Evolutionary conservation across 2,797 vertebrate species (phyloP), one percentile per base, ranked within the genome.

Genomic region (Dallia pectoralis): DNA sequence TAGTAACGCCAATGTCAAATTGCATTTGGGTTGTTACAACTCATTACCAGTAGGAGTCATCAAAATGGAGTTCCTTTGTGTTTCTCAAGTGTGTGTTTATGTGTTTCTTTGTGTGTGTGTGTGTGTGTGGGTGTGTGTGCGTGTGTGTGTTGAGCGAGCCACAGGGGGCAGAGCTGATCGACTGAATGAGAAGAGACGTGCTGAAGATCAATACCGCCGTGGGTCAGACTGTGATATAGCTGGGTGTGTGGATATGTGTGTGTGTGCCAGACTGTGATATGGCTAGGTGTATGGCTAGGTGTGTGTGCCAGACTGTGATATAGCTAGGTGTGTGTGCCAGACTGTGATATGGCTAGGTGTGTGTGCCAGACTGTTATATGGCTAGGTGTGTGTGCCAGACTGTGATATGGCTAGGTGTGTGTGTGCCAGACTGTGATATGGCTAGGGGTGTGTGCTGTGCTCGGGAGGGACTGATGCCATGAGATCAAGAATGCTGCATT

Each of bases 21-120:
- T 88, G 89, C 84, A 92, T 92, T 91, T 91, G 74, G 84, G 85
- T 88, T 90, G 89, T 92, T 88, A 82, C 86, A 91, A 85, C 91
- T 89, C 89, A 92, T 92, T 87, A 91, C 86, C 86, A 86, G 87
- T 81, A 78, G 84, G 87, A 68, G 72, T 80, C 86, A 86, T 84
- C 86, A 82, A 82, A 91, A 91, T 87, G 85, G 85, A 75, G 80
- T 15, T 59, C 79, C 77, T 86, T 80, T 82, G 75, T 86, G 88
- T 90, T 84, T 75, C 83, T 79, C 73, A 75, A 83, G 77, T 84
- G 86, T 65, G 87, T 79, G 81, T 87, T 84, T 81, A 30, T 49
- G 62, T 83, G 75, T 84, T 79, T 74, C 75, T 81, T 32, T 49
- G 62, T 83, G 75, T 84, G 79, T 74, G 76, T 83, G 76, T 84